These are phyloP conservation scores for Ectropis grisescens DNA, from an alignment of 1,140 invertebrate species.

Conservation along the genomic window DNA sequence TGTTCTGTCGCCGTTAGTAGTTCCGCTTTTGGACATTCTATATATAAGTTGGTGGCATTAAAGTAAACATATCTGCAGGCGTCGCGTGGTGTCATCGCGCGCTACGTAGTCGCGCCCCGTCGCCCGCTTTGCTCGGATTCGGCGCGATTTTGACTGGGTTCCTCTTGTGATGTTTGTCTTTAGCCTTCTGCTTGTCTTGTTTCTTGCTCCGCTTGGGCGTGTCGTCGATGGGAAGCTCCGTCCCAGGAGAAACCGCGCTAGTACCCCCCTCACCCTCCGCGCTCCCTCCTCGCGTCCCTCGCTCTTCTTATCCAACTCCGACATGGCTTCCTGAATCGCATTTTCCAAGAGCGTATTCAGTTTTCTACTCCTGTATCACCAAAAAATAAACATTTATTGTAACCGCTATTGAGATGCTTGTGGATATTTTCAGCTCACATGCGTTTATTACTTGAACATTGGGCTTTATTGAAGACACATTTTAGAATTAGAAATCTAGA, in stretches of 20 bases:
- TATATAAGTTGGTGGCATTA: too few relatives aligned
- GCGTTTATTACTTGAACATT: too few relatives aligned
- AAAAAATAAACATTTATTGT: slow-evolving; percentile 9
- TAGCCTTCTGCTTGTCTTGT: slow-evolving; percentile 26
- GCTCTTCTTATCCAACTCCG: slow-evolving; percentile 78
- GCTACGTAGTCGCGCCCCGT: slow-evolving; percentile 32
- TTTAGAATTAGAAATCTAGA: too few relatives aligned
- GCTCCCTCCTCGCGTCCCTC: slow-evolving; percentile 10
- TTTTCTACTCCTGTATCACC: slow-evolving; percentile 87
- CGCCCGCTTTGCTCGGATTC: slow-evolving; percentile 10
- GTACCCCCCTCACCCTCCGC: slow-evolving; percentile 3
- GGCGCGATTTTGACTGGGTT: slow-evolving; percentile 26
- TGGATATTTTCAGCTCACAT: too few relatives aligned
- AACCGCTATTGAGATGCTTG: neutral
- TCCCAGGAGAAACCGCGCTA: neutral
- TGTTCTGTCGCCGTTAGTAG: too few relatives aligned
- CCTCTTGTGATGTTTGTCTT: slow-evolving; percentile 28
- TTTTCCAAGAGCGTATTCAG: slow-evolving; percentile 88
- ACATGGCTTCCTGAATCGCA: slow-evolving; percentile 92
- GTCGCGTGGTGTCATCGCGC: slow-evolving; percentile 34
- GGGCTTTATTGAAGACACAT: too few relatives aligned
- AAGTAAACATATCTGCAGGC: too few relatives aligned
- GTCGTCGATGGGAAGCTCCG: slow-evolving; percentile 18
- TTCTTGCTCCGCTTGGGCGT: slow-evolving; percentile 33
- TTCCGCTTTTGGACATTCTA: too few relatives aligned